Base-by-base conservation (phyloP, 2,888 invertebrate species). In the Dendrolimus pini region DNA sequence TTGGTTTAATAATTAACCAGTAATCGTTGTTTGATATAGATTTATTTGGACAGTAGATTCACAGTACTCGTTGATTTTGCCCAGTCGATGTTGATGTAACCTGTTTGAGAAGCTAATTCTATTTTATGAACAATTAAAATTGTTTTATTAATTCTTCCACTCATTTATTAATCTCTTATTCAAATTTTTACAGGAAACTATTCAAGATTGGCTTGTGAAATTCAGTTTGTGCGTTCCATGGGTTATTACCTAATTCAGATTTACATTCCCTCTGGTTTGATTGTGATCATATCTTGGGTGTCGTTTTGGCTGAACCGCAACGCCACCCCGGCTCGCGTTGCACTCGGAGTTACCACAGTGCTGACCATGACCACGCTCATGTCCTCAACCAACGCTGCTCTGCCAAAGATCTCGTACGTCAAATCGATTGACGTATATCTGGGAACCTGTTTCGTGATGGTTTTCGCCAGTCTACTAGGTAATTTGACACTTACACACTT, bases 401-500 rank as follows among this genome's bases (percentile, higher is more conserved):
- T 99, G 87, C 99, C 99, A 74, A 98, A 99, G 93, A 98, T 98
- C 82, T 98, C 98, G 68, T 98, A 98, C 92, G 97, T 98, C 89
- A 98, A 98, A 90, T 97, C 97, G 74, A 98, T 98, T 88, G 98
- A 98, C 91, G 98, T 98, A 75, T 98, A 98, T 91, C 92, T 98
- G 91, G 98, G 98, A 79, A 98, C 98, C 79, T 98, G 98, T 92
- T 98, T 98, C 96, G 97, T 98, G 85, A 98, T 98, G 98, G 98
- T 98, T 83, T 98, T 98, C 93, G 98, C 98, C 76, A 98, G 98
- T 88, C 93, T 99, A 82, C 92, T 99, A 92, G 97, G 97, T 97
- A 93, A 95, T 62, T 58, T 53, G 41, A 55, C 60, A 56, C 55
- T 56, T 59, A 92, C 71, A 42, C 30, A 55, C 30, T 18, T 57